Percentiles rank a stretch among this genome's conserved stretches.
These are phyloP conservation scores for Agapostemon virescens DNA, from an alignment of 2,888 invertebrate species.

Conservation along the genomic window DNA sequence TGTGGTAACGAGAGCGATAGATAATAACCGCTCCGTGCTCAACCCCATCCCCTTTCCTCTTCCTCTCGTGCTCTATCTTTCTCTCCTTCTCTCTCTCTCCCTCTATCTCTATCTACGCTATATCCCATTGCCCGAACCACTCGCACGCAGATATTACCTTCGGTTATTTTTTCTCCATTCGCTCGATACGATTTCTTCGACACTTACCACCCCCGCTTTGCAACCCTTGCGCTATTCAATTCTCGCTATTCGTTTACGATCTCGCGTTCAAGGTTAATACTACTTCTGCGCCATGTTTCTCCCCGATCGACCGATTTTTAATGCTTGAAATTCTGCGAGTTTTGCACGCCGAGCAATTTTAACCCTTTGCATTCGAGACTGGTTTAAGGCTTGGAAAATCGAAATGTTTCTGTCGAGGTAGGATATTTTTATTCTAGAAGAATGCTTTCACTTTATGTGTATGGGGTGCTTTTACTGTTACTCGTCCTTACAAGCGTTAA, in stretches of 20 bases:
- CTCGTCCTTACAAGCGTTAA: no score
- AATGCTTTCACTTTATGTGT: no score
- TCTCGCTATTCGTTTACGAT: not conserved
- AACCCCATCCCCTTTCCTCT: constrained; percentile 65
- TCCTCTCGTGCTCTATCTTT: constrained; percentile 42
- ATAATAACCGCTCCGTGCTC: constrained; percentile 80
- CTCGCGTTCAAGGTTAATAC: not conserved
- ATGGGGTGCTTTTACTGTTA: no score
- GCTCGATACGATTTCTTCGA: constrained; percentile 23
- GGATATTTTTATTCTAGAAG: no score
- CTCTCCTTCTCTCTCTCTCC: constrained; percentile 14
- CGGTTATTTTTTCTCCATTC: constrained; percentile 41
- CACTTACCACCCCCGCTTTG: not conserved
- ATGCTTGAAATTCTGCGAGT: no score
- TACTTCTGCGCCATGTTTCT: not conserved
- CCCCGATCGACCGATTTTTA: no score
- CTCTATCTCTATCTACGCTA: not conserved
- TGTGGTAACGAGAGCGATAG: constrained; percentile 81
- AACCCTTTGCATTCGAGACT: no score
- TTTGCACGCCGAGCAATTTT: no score
- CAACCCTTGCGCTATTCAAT: constrained; percentile 8
- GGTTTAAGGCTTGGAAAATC: no score
- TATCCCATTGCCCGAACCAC: constrained; percentile 21
- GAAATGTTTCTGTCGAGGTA: no score
- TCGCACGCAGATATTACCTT: constrained; percentile 40